A percentile compares a stretch with the other conserved stretches of the same genome.
phyloP scores from a whole-genome alignment of 1,140 invertebrate genomes.

The Drosophila bocki region DNA sequence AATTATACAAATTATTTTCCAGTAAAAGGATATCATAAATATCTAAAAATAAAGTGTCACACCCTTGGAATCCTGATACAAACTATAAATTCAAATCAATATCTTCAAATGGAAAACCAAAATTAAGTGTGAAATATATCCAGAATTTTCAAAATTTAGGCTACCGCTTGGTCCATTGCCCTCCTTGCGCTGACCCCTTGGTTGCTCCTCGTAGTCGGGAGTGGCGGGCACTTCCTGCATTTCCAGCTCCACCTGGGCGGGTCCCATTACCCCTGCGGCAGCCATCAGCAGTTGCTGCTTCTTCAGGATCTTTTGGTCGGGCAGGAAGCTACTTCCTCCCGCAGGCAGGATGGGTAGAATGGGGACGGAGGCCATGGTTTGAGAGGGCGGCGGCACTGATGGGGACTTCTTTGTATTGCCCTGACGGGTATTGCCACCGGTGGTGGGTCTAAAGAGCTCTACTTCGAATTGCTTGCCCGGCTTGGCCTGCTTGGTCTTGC shows the following conservation, averaged over 20 bases:
- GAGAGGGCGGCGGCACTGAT: constrained; percentile 63
- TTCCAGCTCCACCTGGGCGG: constrained; percentile 26
- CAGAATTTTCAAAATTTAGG: constrained; percentile 4
- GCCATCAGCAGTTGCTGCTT: constrained; percentile 76
- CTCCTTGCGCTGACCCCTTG: constrained; percentile 25
- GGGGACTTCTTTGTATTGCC: constrained; percentile 82
- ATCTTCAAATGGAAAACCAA: neutral
- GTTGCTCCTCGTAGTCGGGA: constrained; percentile 9
- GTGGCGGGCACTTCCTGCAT: constrained; percentile 23
- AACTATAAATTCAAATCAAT: neutral
- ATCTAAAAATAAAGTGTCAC: neutral
- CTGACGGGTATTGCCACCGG: constrained; percentile 44
- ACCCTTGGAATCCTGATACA: neutral
- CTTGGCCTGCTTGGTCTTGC: constrained; percentile 51
- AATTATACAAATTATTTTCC: neutral
- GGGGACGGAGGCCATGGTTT: constrained; percentile 17
- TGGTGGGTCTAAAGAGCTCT: constrained; percentile 63
- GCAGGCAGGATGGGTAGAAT: constrained; percentile 36
- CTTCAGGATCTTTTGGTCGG: constrained; percentile 78
- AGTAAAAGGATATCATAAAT: neutral
- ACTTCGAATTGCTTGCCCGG: constrained; percentile 73
- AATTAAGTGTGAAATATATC: constrained; percentile 27
- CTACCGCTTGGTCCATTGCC: constrained; percentile 70
- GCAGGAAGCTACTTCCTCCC: constrained; percentile 73
- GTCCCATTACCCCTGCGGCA: constrained; percentile 67